Percentiles rank a stretch among this genome's conserved stretches.
Evolutionary conservation across 1,140 invertebrate genomes (phyloP).

Genomic region (Riptortus pedestris): DNA sequence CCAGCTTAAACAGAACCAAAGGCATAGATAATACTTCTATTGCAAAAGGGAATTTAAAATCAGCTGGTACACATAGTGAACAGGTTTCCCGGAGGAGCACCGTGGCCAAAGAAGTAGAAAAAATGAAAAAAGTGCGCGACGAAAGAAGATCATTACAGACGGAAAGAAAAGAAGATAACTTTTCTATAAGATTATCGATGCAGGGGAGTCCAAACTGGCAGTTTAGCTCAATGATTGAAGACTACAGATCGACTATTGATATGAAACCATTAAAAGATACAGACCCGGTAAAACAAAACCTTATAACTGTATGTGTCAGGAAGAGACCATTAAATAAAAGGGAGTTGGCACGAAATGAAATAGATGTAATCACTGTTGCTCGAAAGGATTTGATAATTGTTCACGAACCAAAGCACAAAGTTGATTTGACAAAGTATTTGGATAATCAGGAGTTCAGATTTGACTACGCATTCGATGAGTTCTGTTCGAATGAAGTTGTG

Average conservation of each 20-base stretch:
- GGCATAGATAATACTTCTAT: too few relatives aligned
- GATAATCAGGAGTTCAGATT: conserved; percentile 98
- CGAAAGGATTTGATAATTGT: conserved; percentile 91
- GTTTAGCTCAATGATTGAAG: conserved; percentile 86
- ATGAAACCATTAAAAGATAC: conserved; percentile 76
- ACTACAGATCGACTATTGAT: conserved; percentile 80
- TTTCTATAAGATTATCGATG: conserved; percentile 77
- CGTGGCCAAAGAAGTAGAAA: conserved; percentile 93
- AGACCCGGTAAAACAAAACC: conserved; percentile 85
- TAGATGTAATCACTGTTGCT: conserved; percentile 94
- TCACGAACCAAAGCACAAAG: conserved; percentile 95
- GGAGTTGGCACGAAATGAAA: conserved; percentile 69
- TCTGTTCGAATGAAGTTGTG: conserved; percentile 88
- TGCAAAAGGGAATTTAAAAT: too few relatives aligned
- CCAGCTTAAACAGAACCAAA: too few relatives aligned
- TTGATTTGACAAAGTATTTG: conserved; percentile 95
- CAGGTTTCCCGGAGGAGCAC: conserved; percentile 56
- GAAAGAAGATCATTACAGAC: conserved; percentile 83
- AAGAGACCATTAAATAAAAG: conserved; percentile 94
- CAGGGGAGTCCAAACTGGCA: conserved; percentile 96
- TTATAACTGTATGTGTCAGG: conserved; percentile 95
- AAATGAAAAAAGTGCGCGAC: conserved; percentile 89
- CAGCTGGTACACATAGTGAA: too few relatives aligned
- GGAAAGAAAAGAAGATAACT: conserved; percentile 83
- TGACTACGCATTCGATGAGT: conserved; percentile 98